These are phyloP conservation scores for Ormyrus thymus DNA, from an alignment of 2,888 invertebrate genomes.

Conservation along the genomic window DNA sequence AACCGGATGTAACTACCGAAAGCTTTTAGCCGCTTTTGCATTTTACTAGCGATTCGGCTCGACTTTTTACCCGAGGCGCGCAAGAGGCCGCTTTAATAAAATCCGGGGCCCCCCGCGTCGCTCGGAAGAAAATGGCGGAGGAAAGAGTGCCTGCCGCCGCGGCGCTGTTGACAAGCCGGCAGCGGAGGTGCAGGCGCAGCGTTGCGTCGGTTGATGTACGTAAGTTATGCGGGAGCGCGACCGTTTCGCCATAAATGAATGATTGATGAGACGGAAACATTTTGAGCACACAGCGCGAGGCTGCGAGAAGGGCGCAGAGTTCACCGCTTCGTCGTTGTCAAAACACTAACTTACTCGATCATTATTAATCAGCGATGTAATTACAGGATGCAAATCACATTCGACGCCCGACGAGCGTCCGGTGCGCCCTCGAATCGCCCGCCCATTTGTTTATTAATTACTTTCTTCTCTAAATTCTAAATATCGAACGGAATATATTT, in stretches of 20 bases:
- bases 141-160: too few relatives aligned
- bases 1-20: conserved; percentile 7
- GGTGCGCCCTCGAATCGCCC: not conserved
- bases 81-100: not conserved
- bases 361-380: conserved; percentile 54
- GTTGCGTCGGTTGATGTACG: conserved; percentile 29
- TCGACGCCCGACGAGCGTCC: not conserved
- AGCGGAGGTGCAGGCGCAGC: too few relatives aligned
- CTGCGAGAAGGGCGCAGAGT: not conserved
- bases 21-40: conserved; percentile 45
- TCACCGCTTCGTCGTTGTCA: conserved; percentile 37
- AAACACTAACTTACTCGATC: conserved; percentile 55
- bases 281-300: conserved; percentile 36
- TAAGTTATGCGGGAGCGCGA: conserved; percentile 47
- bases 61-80: not conserved
- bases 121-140: too few relatives aligned
- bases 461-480: not conserved
- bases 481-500: too few relatives aligned
- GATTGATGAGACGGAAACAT: conserved; percentile 50
- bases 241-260: conserved; percentile 44
- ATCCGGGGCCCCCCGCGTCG: too few relatives aligned
- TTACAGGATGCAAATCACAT: conserved; percentile 49
- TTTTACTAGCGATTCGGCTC: conserved; percentile 6
- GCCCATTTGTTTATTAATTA: not conserved
- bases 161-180: too few relatives aligned